Conservation (phyloP, 1,140 invertebrate genomes). For the Sesamia nonagrioides region DNA sequence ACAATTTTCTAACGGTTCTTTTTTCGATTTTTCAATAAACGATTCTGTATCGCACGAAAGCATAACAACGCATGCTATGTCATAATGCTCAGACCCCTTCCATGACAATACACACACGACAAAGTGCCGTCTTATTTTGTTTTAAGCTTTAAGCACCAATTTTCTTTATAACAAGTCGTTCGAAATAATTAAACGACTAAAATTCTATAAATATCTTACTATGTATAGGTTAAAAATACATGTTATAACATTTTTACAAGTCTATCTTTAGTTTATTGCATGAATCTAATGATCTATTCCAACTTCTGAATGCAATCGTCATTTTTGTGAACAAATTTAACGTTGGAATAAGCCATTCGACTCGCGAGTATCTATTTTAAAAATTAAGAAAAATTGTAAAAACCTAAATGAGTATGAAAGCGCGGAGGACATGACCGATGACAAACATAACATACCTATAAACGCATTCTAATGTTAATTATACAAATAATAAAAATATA, state of each 20-base stretch:
- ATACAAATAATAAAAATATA: constrained; percentile 66
- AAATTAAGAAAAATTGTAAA: constrained; percentile 53
- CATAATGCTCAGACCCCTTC: constrained; percentile 79
- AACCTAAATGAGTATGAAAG: constrained; percentile 56
- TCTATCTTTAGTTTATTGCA: constrained; percentile 73
- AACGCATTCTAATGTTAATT: constrained; percentile 63
- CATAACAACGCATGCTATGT: constrained; percentile 87
- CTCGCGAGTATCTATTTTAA: constrained; percentile 58
- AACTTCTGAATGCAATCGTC: constrained; percentile 22
- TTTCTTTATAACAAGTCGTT: constrained; percentile 88
- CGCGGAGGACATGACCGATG: constrained; percentile 61
- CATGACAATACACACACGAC: constrained; percentile 84
- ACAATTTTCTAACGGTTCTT: constrained; percentile 36
- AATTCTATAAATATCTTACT: constrained; percentile 88
- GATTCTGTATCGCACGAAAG: constrained; percentile 68
- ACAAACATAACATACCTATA: constrained; percentile 66
- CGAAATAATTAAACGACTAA: constrained; percentile 88
- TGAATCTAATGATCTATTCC: constrained; percentile 71
- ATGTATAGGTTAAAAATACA: constrained; percentile 88
- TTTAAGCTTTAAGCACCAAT: constrained; percentile 88
- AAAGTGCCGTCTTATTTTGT: constrained; percentile 78
- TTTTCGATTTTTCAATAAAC: constrained; percentile 55
- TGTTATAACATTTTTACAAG: constrained; percentile 87
- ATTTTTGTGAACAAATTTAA: background rate
- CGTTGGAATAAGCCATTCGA: constrained; percentile 66